Conservation (phyloP, 2,797 vertebrate genomes). For the Crypturellus tataupa region DNA sequence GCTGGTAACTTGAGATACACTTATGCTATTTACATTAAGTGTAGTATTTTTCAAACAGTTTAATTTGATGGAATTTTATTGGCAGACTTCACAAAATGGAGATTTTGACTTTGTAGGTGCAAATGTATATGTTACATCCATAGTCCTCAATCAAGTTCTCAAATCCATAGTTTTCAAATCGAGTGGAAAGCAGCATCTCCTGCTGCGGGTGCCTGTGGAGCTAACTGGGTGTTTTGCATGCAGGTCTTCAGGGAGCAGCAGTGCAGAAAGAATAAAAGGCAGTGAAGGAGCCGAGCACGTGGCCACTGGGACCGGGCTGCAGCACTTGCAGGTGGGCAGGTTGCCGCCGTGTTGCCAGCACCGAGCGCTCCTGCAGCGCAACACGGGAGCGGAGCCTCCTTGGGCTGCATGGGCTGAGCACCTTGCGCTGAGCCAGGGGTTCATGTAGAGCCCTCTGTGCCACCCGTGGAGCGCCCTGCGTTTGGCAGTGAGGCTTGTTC, state of each 20-base stretch:
- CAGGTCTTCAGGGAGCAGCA: conserved; percentile 56
- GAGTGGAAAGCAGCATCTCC: not conserved
- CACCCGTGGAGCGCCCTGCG: not conserved
- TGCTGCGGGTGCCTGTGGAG: not conserved
- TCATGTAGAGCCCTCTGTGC: not conserved
- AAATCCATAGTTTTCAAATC: not conserved
- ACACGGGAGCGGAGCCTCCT: not conserved
- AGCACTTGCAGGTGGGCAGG: conserved; percentile 78
- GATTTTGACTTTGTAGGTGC: not conserved
- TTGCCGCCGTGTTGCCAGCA: not conserved
- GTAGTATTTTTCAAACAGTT: not conserved
- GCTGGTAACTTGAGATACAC: not conserved
- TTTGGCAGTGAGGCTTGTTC: not conserved
- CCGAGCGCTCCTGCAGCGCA: not conserved
- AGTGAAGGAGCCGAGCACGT: conserved; percentile 41
- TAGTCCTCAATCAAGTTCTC: not conserved
- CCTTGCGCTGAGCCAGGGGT: not conserved
- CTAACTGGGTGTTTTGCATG: not conserved
- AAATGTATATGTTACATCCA: not conserved
- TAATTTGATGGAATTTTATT: not conserved
- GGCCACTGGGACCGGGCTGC: conserved; percentile 31
- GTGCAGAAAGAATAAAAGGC: conserved; percentile 50
- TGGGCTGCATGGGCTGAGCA: not conserved
- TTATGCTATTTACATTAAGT: not conserved
- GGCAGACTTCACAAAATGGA: not conserved